Evolutionary conservation across 2,113 vertebrate species (phyloP).

Genomic region (Clinocottus analis): DNA sequence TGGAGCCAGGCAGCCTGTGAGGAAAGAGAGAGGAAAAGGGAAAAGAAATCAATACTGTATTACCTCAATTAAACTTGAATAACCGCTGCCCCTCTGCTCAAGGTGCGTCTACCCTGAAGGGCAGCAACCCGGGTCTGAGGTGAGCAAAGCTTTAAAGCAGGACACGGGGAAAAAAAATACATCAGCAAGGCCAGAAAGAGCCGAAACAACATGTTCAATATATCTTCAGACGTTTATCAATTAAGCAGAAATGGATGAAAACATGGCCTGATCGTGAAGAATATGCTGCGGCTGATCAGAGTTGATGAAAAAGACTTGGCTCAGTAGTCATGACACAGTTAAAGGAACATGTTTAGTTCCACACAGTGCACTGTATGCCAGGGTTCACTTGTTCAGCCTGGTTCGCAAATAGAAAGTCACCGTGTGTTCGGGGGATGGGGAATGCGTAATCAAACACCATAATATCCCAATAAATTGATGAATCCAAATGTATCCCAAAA

Average conservation of each 20-base stretch:
- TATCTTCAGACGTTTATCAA: not conserved
- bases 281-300: not conserved
- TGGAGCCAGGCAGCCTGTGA: constrained; percentile 64
- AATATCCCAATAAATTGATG: not conserved
- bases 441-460: not conserved
- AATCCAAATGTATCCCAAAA: not conserved
- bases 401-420: not conserved
- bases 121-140: constrained; percentile 11
- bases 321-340: not conserved
- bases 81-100: constrained; percentile 18
- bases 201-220: constrained; percentile 6
- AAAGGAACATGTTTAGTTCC: not conserved
- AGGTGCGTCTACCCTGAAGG: not conserved
- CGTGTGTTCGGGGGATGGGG: not conserved
- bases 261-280: not conserved
- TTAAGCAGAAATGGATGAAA: not conserved
- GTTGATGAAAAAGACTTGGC: not conserved
- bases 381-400: not conserved
- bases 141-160: constrained; percentile 15
- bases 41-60: constrained; percentile 71
- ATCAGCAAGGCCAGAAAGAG: not conserved
- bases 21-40: constrained; percentile 36
- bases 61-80: constrained; percentile 73
- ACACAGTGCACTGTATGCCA: not conserved
- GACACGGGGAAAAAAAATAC: not conserved